Percentiles rank a stretch among this genome's conserved stretches.
Evolutionary conservation across 2,113 vertebrate species (phyloP).

Genomic region (Plectropomus leopardus): DNA sequence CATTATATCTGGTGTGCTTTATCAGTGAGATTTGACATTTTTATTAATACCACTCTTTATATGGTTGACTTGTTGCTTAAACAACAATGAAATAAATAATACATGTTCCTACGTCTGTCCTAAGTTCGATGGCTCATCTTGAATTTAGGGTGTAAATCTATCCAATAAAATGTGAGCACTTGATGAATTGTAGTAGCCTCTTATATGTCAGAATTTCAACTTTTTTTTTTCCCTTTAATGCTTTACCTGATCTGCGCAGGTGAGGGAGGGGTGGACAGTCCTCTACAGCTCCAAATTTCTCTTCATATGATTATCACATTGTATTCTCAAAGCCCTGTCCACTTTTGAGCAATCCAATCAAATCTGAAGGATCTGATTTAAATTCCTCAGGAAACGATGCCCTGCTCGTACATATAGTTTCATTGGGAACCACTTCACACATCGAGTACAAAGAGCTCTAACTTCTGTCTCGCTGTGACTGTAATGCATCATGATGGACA

Average conservation of each 20-base stretch:
- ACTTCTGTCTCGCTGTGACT: neutral
- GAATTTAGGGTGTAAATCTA: neutral
- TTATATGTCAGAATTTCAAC: neutral
- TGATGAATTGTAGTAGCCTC: neutral
- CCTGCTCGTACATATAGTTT: neutral
- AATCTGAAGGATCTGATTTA: slow-evolving; percentile 6
- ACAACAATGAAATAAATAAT: neutral
- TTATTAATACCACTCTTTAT: neutral
- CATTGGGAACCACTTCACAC: neutral
- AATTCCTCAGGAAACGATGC: neutral
- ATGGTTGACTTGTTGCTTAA: neutral
- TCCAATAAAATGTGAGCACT: too few species aligned
- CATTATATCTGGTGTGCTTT: neutral
- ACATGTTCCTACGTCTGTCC: neutral
- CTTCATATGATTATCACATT: neutral
- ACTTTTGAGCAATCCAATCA: neutral
- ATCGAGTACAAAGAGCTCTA: neutral
- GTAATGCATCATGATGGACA: slow-evolving; percentile 14
- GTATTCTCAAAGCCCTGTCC: neutral
- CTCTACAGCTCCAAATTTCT: neutral
- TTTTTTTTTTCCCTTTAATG: too few species aligned
- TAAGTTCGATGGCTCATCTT: too few species aligned
- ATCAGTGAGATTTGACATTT: neutral
- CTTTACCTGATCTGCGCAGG: too few species aligned
- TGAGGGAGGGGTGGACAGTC: neutral